A percentile compares a stretch with the other conserved stretches of the same genome.
These are phyloP conservation scores for Todiramphus chloris DNA, from an alignment of 2,113 vertebrate species.

Conservation along the genomic window DNA sequence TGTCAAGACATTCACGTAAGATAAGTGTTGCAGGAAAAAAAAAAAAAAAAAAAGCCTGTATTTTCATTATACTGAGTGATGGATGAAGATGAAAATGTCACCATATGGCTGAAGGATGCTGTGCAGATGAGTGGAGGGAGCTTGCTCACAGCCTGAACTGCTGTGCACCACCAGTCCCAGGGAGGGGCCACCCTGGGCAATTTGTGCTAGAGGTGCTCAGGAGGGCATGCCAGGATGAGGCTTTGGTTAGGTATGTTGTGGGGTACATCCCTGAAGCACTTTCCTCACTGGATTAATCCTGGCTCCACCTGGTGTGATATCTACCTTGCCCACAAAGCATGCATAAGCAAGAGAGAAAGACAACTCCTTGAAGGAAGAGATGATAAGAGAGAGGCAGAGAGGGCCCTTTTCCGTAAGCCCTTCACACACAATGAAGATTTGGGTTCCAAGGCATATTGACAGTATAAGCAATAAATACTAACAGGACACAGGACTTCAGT, in stretches of 20 bases:
- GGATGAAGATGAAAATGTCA: conserved; percentile 44
- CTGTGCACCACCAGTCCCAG: rapidly evolving
- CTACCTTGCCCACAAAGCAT: not conserved
- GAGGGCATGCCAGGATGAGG: not conserved
- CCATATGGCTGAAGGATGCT: conserved; percentile 6
- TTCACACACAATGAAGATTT: not conserved
- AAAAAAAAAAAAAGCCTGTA: conserved; percentile 10
- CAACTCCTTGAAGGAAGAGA: not conserved
- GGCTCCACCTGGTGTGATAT: not conserved
- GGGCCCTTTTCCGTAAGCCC: not conserved
- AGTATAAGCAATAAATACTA: not conserved
- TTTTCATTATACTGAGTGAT: conserved; percentile 5
- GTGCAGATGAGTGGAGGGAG: not conserved
- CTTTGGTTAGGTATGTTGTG: not conserved
- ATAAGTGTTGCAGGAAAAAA: not conserved
- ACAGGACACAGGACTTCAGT: not conserved
- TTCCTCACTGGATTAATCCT: not conserved
- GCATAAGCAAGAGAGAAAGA: not conserved
- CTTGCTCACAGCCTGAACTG: not conserved
- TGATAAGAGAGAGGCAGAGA: not conserved
- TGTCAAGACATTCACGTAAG: conserved; percentile 51
- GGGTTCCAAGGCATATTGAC: not conserved
- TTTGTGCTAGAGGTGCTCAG: not conserved
- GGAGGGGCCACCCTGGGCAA: rapidly evolving
- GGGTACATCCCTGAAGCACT: not conserved